These are phyloP conservation scores for Megaustenia siamemsis DNA, from an alignment of 2,888 invertebrate species.

Conservation along the genomic window DNA sequence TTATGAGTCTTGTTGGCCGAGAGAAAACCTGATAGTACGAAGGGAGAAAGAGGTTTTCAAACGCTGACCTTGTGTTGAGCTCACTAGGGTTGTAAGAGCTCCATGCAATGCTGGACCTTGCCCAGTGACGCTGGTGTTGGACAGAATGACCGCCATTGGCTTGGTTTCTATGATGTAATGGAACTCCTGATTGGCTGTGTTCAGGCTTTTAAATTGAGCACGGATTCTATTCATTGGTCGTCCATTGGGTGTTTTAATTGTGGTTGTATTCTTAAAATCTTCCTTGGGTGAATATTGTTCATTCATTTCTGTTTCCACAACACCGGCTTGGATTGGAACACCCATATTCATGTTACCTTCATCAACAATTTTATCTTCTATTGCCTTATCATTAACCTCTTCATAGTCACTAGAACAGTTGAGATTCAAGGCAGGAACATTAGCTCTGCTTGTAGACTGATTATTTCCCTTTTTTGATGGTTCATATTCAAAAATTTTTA, in stretches of 20 bases:
- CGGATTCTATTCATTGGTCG: not conserved
- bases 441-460: conserved; percentile 48
- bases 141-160: conserved; percentile 39
- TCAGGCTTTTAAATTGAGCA: not conserved
- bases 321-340: not conserved
- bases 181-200: not conserved
- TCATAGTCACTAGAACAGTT: conserved; percentile 70
- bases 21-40: too few relatives aligned
- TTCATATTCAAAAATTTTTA: conserved; percentile 71
- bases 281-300: not conserved
- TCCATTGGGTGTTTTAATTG: not conserved
- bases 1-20: too few relatives aligned
- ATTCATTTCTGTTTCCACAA: not conserved
- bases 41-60: too few relatives aligned
- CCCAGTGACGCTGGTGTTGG: conserved; percentile 69
- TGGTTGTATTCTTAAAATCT: not conserved
- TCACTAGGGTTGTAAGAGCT: conserved; percentile 71
- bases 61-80: conserved; percentile 65
- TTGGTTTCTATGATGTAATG: not conserved
- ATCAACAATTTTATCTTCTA: not conserved
- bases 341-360: not conserved
- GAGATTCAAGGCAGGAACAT: conserved; percentile 69
- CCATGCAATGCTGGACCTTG: conserved; percentile 73
- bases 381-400: conserved; percentile 40
- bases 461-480: conserved; percentile 64